Base-by-base conservation (phyloP, 2,888 invertebrate genomes). In the Helleia helle region DNA sequence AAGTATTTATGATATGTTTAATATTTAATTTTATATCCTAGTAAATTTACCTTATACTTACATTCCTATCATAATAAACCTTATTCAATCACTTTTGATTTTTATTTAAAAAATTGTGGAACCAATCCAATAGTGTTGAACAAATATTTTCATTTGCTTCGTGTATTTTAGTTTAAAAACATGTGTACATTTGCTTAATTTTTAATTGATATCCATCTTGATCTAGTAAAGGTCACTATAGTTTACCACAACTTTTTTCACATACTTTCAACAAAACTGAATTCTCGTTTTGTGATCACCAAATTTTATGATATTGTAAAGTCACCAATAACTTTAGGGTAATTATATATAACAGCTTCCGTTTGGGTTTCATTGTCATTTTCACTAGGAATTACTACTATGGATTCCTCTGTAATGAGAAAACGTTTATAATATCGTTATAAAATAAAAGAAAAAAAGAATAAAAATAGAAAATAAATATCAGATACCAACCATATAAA, bases 301-400 rank as follows among this genome's bases (percentile, higher is more conserved):
- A 30, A 45, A 37, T 42, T 26, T 34, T 45, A 46, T 22, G 40
- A 39, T 28, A 42, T 50, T 12, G 46, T 44, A 15, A 65, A 77
- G 13, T 75, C 69, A 13, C 68, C 70, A 18, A 74, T 65, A 17
- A 63, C 64, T 57, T 79, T 79, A 6, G 76, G 76, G 43, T 77
- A 81, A 11, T 74, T 58, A 49, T 76, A 81, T 26, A 80, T 62
- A 2, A 80, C 68, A 6, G 72, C 60, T 7, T 80, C 77, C 0
- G 65, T 54, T 22, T 65, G 64, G 3, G 53, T 46, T 11, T 80
- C 80, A 14, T 25, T 61, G 1, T 73, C 80, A 31, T 59, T 66
- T 1, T 79, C 79, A 1, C 54, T 30, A n/a, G 64, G 45, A 3
- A 65, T 59, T 43, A 62, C 58, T 0, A 62, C 45, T 1, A 63